phyloP scores from a whole-genome alignment of 2,888 invertebrate genomes.

The Pristionchus mayeri region DNA sequence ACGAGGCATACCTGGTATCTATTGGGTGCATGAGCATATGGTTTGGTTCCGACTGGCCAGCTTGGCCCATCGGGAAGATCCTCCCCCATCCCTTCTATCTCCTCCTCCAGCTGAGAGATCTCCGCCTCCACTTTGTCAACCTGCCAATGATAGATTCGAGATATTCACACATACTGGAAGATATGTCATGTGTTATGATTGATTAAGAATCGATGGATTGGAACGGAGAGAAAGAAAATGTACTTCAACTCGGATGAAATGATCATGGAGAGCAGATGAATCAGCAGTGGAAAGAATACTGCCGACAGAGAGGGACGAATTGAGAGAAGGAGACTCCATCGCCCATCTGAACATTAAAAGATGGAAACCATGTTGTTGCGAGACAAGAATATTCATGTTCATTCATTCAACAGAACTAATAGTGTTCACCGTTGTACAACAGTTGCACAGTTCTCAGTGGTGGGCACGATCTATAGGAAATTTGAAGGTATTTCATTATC shows the following conservation, averaged over 20 bases:
- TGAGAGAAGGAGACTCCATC: conserved; percentile 64
- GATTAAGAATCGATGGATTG: background rate
- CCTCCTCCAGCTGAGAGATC: conserved; percentile 76
- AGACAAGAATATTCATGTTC: no score
- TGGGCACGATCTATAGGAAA: no score
- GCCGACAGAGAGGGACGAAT: conserved; percentile 77
- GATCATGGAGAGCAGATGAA: conserved; percentile 77
- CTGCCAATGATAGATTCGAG: background rate
- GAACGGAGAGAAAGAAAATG: no score
- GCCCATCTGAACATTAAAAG: no score
- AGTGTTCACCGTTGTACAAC: no score
- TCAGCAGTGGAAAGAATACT: conserved; percentile 77
- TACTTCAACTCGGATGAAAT: conserved; percentile 68
- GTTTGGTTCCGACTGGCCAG: conserved; percentile 87
- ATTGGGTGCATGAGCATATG: conserved; percentile 83
- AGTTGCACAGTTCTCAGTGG: no score
- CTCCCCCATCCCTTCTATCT: conserved; percentile 78
- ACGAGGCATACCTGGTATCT: conserved; percentile 77
- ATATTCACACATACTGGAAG: background rate
- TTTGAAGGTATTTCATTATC: no score
- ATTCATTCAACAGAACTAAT: no score
- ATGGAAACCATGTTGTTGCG: no score
- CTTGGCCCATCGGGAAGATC: conserved; percentile 78
- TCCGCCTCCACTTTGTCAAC: conserved; percentile 68
- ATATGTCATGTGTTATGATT: background rate